Percentiles rank a stretch among this genome's conserved stretches.
phyloP scores from a whole-genome alignment of 2,797 vertebrate species.

The Macroramphosus scolopax region DNA sequence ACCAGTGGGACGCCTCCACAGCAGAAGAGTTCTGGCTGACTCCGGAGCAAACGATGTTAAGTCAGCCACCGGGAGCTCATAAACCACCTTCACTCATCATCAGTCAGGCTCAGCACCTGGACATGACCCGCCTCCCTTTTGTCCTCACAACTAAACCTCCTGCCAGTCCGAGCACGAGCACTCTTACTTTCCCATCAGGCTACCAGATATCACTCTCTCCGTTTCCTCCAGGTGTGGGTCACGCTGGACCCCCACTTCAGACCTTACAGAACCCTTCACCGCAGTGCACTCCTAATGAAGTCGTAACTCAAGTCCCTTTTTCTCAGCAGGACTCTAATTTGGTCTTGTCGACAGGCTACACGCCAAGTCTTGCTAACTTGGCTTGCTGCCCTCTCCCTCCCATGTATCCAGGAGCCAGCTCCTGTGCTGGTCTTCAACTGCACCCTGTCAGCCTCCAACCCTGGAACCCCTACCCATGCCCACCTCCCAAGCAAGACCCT shows the following conservation, averaged over 20 bases:
- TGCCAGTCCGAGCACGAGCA: constrained; percentile 82
- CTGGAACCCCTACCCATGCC: constrained; percentile 90
- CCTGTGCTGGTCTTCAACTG: constrained; percentile 92
- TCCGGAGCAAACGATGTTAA: constrained; percentile 87
- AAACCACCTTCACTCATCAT: constrained; percentile 88
- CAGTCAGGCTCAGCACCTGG: constrained; percentile 89
- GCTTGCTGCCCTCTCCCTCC: constrained; percentile 94
- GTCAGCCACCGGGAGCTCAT: constrained; percentile 81
- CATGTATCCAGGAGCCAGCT: constrained; percentile 91
- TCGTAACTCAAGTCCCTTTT: constrained; percentile 83
- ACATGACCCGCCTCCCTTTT: constrained; percentile 89
- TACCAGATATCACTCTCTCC: constrained; percentile 89
- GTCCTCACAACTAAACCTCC: constrained; percentile 90
- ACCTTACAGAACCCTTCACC: constrained; percentile 81
- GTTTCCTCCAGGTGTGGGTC: constrained; percentile 84
- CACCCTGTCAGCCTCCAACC: constrained; percentile 92
- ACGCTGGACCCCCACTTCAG: constrained; percentile 79
- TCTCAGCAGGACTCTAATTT: constrained; percentile 86
- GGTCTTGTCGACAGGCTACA: constrained; percentile 88
- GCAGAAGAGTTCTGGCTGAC: constrained; percentile 96
- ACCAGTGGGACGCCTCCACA: constrained; percentile 92
- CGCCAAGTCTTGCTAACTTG: constrained; percentile 85
- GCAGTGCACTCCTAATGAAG: constrained; percentile 87
- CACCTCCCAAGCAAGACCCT: constrained; percentile 87
- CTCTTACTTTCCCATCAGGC: constrained; percentile 85